Conservation (phyloP, 2,113 vertebrate genomes). For the Sebastes schlegelii region DNA sequence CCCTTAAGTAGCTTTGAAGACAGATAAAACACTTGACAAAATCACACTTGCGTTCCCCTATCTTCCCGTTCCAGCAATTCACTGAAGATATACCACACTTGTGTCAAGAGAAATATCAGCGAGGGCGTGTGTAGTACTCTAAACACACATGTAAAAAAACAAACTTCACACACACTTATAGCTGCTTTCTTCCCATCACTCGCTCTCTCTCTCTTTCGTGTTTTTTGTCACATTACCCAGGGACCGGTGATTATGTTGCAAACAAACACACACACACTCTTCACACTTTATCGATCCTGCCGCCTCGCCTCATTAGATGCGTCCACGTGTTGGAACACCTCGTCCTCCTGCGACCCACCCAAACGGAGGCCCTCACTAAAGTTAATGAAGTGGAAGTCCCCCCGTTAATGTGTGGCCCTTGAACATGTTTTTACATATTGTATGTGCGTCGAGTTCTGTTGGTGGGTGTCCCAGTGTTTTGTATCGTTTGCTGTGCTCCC, state of each 20-base stretch:
- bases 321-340: constrained; percentile 42
- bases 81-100: constrained; percentile 1
- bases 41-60: constrained; percentile 3
- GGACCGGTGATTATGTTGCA: constrained; percentile 52
- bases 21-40: constrained; percentile 37
- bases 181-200: constrained; percentile 15
- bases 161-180: constrained; percentile 3
- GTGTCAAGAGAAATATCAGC: neutral
- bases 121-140: neutral
- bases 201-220: neutral
- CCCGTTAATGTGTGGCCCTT: constrained; percentile 45
- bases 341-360: constrained; percentile 31
- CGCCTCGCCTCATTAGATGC: constrained; percentile 64
- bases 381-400: constrained; percentile 68
- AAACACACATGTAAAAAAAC: constrained; percentile 37
- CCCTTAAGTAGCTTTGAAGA: constrained; percentile 49
- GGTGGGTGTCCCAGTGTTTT: neutral
- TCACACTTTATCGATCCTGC: constrained; percentile 25
- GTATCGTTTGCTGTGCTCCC: constrained; percentile 14
- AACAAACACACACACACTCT: constrained; percentile 46
- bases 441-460: neutral
- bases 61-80: constrained; percentile 3
- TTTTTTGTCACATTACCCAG: constrained; percentile 27
- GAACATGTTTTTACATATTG: constrained; percentile 41
- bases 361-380: constrained; percentile 53